phyloP scores from a whole-genome alignment of 2,113 vertebrate genomes.

The Zapornia atra region DNA sequence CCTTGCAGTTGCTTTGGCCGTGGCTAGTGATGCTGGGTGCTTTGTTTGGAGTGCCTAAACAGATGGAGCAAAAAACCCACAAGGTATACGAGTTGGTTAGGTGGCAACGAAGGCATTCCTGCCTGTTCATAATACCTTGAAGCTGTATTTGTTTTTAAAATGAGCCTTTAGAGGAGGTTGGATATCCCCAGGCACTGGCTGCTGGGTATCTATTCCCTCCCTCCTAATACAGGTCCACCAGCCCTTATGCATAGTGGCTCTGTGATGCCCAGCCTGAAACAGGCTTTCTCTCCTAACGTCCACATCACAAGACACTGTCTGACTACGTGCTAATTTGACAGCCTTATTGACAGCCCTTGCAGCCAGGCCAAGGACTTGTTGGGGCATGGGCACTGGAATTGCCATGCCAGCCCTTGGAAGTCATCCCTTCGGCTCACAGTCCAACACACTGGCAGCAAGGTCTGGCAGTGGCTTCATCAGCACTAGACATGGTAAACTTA shows the following conservation, averaged over 20 bases:
- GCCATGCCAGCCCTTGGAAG: not conserved
- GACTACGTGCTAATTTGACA: not conserved
- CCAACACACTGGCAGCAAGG: not conserved
- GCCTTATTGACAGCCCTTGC: not conserved
- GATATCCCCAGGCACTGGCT: not conserved
- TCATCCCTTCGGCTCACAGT: not conserved
- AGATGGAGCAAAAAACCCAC: not conserved
- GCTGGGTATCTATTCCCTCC: not conserved
- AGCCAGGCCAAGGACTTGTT: not conserved
- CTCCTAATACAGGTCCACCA: not conserved
- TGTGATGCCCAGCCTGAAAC: not conserved
- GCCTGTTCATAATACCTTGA: fast-evolving
- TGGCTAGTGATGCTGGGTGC: too few relatives aligned
- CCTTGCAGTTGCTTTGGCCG: not conserved
- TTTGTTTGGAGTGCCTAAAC: not conserved
- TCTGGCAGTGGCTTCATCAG: not conserved
- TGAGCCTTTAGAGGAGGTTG: not conserved
- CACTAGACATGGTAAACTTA: not conserved
- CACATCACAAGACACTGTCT: not conserved
- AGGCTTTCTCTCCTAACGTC: not conserved
- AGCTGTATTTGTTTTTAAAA: not conserved
- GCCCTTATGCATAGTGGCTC: not conserved
- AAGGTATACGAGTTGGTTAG: too few relatives aligned
- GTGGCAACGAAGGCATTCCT: not conserved
- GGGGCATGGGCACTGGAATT: not conserved